These are phyloP conservation scores for Sinocyclocheilus grahami DNA, from an alignment of 2,113 vertebrate genomes.

Conservation along the genomic window DNA sequence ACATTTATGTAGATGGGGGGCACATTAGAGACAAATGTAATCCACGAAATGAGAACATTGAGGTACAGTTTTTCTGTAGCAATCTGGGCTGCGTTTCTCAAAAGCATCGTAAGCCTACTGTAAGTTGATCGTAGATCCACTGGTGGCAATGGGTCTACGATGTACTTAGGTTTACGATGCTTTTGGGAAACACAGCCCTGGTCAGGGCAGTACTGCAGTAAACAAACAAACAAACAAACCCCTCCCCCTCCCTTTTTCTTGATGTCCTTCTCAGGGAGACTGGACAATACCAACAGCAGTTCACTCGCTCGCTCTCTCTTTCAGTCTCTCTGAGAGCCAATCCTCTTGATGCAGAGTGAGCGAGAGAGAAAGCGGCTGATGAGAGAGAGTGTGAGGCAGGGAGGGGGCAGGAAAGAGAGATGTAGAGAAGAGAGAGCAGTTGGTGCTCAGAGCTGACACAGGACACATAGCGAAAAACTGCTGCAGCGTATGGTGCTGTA, in stretches of 20 bases:
- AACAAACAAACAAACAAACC: conserved; percentile 38
- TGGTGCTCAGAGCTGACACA: conserved; percentile 46
- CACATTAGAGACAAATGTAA: no score
- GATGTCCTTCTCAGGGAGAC: conserved; percentile 16
- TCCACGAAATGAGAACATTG: no score
- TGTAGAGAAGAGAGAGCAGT: conserved; percentile 28
- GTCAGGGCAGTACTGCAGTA: conserved; percentile 11
- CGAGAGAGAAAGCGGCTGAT: conserved; percentile 26
- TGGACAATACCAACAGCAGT: conserved; percentile 15
- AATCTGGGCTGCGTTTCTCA: background rate
- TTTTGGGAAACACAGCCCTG: no score
- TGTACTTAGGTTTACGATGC: no score
- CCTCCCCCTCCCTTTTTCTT: conserved; percentile 3
- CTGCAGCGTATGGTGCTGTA: conserved; percentile 66
- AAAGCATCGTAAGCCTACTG: no score
- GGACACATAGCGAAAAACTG: conserved; percentile 45
- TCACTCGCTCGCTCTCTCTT: conserved; percentile 39
- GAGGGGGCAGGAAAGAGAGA: conserved; percentile 33
- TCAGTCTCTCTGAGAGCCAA: conserved; percentile 48
- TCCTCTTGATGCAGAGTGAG: conserved; percentile 68
- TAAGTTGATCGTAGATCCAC: no score
- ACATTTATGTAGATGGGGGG: no score
- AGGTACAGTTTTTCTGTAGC: background rate
- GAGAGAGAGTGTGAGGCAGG: background rate
- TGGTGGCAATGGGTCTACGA: no score